These are phyloP conservation scores for Amniataba percoides DNA, from an alignment of 2,797 vertebrate genomes.

Conservation along the genomic window DNA sequence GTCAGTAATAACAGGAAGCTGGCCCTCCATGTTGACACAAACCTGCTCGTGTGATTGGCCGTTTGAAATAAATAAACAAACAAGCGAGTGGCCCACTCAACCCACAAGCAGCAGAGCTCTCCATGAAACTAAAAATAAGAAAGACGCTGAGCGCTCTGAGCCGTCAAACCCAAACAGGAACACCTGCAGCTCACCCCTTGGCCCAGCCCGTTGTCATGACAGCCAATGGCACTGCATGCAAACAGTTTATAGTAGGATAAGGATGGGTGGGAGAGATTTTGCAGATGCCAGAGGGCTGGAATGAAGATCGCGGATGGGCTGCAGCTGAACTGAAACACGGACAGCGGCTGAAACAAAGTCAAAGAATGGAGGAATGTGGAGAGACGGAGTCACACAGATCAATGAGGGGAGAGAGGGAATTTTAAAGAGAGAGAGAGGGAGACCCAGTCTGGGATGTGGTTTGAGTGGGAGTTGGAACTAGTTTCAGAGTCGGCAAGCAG, in stretches of 20 bases:
- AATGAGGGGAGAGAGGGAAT: background rate
- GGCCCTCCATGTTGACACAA: slow-evolving; percentile 80
- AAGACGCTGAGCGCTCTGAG: slow-evolving; percentile 14
- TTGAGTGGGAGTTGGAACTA: slow-evolving; percentile 51
- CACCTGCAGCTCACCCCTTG: slow-evolving; percentile 78
- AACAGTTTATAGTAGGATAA: slow-evolving; percentile 81
- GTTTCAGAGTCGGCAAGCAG: slow-evolving; percentile 40
- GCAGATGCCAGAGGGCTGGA: slow-evolving; percentile 42
- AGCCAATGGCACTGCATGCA: slow-evolving; percentile 69
- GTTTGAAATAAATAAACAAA: slow-evolving; percentile 83
- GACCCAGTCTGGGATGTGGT: slow-evolving; percentile 48
- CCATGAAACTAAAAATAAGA: slow-evolving; percentile 69
- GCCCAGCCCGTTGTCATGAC: slow-evolving; percentile 55
- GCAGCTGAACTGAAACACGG: slow-evolving; percentile 25
- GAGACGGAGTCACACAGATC: slow-evolving; percentile 27
- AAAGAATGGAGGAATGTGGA: slow-evolving; percentile 15
- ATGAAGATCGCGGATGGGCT: slow-evolving; percentile 27
- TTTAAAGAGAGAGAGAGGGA: slow-evolving; percentile 3
- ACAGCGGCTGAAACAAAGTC: slow-evolving; percentile 17
- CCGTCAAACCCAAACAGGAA: slow-evolving; percentile 84
- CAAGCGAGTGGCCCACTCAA: slow-evolving; percentile 58
- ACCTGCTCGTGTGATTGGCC: slow-evolving; percentile 76
- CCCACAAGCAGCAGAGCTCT: slow-evolving; percentile 64
- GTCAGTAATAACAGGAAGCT: slow-evolving; percentile 86
- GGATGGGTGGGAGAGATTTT: slow-evolving; percentile 54